Conservation (phyloP, 2,888 invertebrate genomes). For the Morinoia aosen region DNA sequence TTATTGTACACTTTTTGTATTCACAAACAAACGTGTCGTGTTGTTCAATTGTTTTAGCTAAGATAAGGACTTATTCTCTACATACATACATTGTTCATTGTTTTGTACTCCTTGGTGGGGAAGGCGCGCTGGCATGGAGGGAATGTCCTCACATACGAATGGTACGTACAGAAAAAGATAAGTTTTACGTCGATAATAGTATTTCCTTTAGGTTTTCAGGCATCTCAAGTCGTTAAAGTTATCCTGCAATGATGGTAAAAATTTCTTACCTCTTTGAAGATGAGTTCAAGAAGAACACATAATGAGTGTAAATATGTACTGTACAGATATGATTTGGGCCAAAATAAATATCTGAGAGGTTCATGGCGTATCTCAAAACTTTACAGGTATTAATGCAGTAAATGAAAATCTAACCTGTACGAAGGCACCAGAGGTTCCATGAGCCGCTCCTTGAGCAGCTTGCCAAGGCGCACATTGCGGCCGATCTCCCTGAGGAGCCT, state of each 20-base stretch:
- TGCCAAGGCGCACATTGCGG: conserved; percentile 80
- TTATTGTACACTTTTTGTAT: too few relatives aligned
- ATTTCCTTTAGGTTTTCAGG: too few relatives aligned
- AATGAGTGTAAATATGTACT: background rate
- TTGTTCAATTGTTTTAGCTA: too few relatives aligned
- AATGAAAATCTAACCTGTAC: conserved; percentile 58
- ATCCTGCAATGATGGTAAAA: background rate
- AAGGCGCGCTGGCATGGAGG: too few relatives aligned
- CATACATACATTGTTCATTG: too few relatives aligned
- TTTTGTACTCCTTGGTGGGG: too few relatives aligned
- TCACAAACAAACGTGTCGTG: too few relatives aligned
- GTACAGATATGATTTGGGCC: background rate
- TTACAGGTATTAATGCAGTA: background rate
- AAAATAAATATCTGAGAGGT: background rate
- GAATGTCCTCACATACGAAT: too few relatives aligned
- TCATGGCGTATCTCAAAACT: background rate
- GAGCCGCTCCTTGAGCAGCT: conserved; percentile 78
- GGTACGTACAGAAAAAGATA: too few relatives aligned
- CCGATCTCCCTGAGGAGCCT: conserved; percentile 80
- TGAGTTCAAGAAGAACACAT: background rate
- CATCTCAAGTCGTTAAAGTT: too few relatives aligned
- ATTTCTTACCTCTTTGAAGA: background rate
- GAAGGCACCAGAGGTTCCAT: conserved; percentile 76
- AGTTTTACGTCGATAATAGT: too few relatives aligned
- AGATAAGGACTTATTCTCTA: too few relatives aligned